Evolutionary conservation across 2,888 invertebrate species (phyloP), one percentile per base, ranked within the genome.

Genomic region (Nineta flava): DNA sequence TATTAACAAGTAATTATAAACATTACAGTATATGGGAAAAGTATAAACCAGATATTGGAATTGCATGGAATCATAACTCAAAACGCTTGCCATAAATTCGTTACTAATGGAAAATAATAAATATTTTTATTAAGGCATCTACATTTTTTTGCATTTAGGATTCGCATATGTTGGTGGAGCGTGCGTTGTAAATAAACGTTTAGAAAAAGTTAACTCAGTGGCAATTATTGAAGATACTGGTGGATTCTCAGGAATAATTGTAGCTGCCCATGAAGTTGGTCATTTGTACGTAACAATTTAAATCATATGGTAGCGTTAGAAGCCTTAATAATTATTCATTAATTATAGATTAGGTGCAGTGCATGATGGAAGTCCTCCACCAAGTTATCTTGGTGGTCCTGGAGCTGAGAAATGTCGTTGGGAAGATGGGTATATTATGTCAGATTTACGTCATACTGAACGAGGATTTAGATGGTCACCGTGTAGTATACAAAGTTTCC

Each of bases 341-440:
- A 44, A 13, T 46, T 38, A 40, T 62, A 93, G 93, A 65, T 68
- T 93, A 64, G 93, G 93, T 53, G 92, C 93, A 58, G 93, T 94
- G n/a, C 93, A 94, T 66, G 93, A 94, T 63, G 93, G 93, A 47
- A 92, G 92, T 56, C 92, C 93, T 2, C 92, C 93, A 38, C 93
- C 93, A 5, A 90, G 90, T 42, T 93, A 94, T 65, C 75, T 94
- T 44, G 93, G 93, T 44, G 93, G 93, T 21, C 93, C 93, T 0
- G 93, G 93, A 13, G 93, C 93, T 16, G 90, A 91, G 65, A 88
- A 90, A 62, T 94, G 93, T 60, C 80, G 91, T 57, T 93, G 93
- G 93, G 91, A 93, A 63, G 93, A 94, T 65, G 93, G 93, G 49
- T 94, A 85, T 71, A 94, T 94, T 61, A 94, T 93, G 92, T 90